Percentiles rank a stretch among this genome's conserved stretches.
Evolutionary conservation across 2,888 invertebrate genomes (phyloP).

Genomic region (Drosophila fungiperda): DNA sequence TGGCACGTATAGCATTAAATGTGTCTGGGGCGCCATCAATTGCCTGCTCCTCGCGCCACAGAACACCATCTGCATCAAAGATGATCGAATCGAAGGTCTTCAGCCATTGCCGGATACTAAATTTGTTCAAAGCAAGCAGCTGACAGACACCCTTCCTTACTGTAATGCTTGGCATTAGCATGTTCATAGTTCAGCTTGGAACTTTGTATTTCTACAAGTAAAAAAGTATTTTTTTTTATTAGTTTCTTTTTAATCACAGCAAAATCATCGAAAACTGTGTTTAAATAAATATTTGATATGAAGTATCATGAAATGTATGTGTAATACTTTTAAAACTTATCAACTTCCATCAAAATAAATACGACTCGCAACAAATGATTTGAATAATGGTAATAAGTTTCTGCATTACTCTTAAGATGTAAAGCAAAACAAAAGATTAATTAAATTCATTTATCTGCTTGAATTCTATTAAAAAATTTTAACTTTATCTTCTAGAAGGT

Average conservation of each 20-base stretch:
- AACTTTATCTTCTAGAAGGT: slow-evolving; percentile 7
- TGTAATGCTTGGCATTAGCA: slow-evolving; percentile 11
- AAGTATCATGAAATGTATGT: not conserved
- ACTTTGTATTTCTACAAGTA: not conserved
- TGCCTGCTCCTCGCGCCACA: slow-evolving; percentile 40
- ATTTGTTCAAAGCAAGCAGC: slow-evolving; percentile 45
- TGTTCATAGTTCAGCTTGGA: slow-evolving; percentile 15
- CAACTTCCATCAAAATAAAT: not conserved
- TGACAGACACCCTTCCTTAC: slow-evolving; percentile 53
- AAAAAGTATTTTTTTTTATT: not conserved
- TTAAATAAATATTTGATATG: not conserved
- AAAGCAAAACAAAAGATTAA: slow-evolving; percentile 10
- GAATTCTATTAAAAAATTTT: slow-evolving; percentile 1
- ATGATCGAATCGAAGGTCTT: slow-evolving; percentile 56
- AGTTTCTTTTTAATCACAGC: not conserved
- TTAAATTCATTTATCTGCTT: slow-evolving; percentile 29
- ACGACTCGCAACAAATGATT: not conserved
- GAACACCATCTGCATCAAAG: slow-evolving; percentile 57
- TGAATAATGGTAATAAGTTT: not conserved
- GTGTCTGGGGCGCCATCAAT: slow-evolving; percentile 53
- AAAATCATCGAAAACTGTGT: not conserved
- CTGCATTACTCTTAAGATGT: not conserved
- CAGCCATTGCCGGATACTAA: slow-evolving; percentile 53
- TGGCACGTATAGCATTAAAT: slow-evolving; percentile 57
- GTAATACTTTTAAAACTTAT: not conserved